These are phyloP conservation scores for Eutrigla gurnardus DNA, from an alignment of 2,797 vertebrate genomes.

Conservation along the genomic window DNA sequence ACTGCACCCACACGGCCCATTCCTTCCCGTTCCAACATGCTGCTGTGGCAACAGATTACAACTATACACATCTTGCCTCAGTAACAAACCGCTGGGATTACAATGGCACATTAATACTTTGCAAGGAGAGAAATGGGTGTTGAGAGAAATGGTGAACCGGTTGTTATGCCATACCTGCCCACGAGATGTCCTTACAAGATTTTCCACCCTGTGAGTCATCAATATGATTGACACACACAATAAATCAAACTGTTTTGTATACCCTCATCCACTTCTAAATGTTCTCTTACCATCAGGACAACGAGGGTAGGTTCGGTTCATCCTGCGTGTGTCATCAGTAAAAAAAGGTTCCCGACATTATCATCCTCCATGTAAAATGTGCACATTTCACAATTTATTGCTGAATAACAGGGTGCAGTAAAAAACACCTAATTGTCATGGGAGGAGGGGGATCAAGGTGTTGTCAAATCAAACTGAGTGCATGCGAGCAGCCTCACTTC, in stretches of 20 bases:
- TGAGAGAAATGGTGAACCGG: too few relatives aligned
- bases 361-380: constrained; percentile 18
- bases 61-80: background rate
- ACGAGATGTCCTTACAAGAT: background rate
- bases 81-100: background rate
- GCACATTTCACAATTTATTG: constrained; percentile 32
- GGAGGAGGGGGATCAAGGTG: constrained; percentile 40
- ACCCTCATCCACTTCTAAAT: too few relatives aligned
- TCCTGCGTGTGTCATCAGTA: too few relatives aligned
- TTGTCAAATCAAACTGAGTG: constrained; percentile 36
- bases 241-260: too few relatives aligned
- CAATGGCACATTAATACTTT: background rate
- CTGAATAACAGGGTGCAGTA: constrained; percentile 31
- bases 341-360: too few relatives aligned
- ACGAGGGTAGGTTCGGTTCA: too few relatives aligned
- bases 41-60: background rate
- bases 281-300: too few relatives aligned
- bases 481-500: constrained; percentile 23
- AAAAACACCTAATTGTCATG: constrained; percentile 25
- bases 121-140: background rate
- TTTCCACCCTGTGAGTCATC: background rate
- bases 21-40: background rate
- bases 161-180: background rate
- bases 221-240: background rate
- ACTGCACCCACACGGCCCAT: background rate